Percentiles rank a stretch among this genome's conserved stretches.
phyloP scores from a whole-genome alignment of 35 echinoderm and acorn worm genomes.

The Ophiothrix spiculata region DNA sequence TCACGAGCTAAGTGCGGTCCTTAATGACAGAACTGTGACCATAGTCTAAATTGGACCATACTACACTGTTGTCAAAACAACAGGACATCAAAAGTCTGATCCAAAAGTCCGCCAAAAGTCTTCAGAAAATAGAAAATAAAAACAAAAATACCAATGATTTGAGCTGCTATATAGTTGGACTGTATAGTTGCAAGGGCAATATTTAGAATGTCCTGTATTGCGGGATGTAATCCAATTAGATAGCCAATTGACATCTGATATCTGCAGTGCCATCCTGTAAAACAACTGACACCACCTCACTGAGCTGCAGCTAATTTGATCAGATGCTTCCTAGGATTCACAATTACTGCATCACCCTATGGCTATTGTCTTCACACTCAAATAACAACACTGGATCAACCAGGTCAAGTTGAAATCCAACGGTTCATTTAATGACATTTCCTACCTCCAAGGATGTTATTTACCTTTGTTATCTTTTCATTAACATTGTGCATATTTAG shows the following conservation, averaged over 20 bases:
- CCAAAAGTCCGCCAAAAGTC: no score
- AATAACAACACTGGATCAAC: background rate
- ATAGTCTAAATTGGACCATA: no score
- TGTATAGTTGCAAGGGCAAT: no score
- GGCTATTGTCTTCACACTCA: background rate
- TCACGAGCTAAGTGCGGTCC: no score
- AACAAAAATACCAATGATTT: no score
- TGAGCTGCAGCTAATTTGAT: background rate
- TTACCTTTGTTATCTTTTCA: background rate
- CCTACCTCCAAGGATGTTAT: background rate
- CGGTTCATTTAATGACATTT: background rate
- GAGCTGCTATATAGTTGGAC: no score
- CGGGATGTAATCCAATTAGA: background rate
- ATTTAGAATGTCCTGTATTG: background rate
- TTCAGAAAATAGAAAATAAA: no score
- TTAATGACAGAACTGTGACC: no score
- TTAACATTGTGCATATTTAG: no score
- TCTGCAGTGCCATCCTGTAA: background rate
- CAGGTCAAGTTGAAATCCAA: background rate
- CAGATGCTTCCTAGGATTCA: background rate
- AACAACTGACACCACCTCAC: background rate
- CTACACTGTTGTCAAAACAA: no score
- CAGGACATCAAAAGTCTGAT: no score
- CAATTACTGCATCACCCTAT: background rate
- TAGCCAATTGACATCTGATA: background rate